Evolutionary conservation across 2,888 invertebrate genomes (phyloP).

Genomic region (Spialia ferax): DNA sequence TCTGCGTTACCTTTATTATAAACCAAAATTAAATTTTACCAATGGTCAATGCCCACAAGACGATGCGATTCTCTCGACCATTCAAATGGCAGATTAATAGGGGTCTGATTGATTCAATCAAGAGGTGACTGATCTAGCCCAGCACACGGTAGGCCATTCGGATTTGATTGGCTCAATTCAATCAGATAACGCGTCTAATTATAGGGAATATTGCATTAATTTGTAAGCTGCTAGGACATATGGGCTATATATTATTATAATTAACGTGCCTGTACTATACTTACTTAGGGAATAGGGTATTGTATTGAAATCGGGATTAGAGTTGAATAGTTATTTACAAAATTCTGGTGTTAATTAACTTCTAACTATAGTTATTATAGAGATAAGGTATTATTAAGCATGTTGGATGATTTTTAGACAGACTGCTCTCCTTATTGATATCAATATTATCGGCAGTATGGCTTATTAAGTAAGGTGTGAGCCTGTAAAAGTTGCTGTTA

Average conservation of each 20-base stretch:
- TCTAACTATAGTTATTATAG: too few relatives aligned
- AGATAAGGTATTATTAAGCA: too few relatives aligned
- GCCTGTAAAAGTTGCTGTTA: too few relatives aligned
- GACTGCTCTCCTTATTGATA: too few relatives aligned
- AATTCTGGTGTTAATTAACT: too few relatives aligned
- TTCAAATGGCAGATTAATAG: constrained; percentile 31
- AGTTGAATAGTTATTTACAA: too few relatives aligned
- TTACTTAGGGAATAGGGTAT: not conserved
- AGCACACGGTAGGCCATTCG: constrained; percentile 6
- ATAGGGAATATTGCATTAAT: constrained; percentile 14
- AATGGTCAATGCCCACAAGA: not conserved
- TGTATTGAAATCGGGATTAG: too few relatives aligned
- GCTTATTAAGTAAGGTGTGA: too few relatives aligned
- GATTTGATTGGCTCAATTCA: constrained; percentile 22
- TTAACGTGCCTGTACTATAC: not conserved
- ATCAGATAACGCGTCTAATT: constrained; percentile 10
- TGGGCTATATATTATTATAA: not conserved
- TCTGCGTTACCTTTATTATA: too few relatives aligned
- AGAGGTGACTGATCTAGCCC: constrained; percentile 19
- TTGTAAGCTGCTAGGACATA: constrained; percentile 5
- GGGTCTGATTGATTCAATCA: constrained; percentile 25
- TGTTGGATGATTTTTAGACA: too few relatives aligned
- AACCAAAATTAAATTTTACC: not conserved
- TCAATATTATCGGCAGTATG: too few relatives aligned
- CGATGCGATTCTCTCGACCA: not conserved